Evolutionary conservation across 2,888 invertebrate genomes (phyloP), one percentile per base, ranked within the genome.

Genomic region (Ophraella communa): DNA sequence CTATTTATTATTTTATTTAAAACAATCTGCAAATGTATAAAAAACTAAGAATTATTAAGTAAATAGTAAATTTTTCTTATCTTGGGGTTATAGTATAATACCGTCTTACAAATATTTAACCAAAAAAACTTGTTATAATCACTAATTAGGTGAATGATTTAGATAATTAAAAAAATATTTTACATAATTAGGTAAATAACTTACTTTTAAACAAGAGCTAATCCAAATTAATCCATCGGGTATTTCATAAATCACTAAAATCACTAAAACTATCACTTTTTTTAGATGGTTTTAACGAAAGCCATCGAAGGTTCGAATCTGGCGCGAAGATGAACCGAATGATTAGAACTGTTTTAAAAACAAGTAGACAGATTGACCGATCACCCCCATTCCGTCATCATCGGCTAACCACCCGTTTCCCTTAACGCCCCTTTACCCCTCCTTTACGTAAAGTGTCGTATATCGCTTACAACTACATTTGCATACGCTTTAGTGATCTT

Each of bases 281-380:
- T 27, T 1, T 23, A 24, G 21, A 11, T 14, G 63, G 55, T 59
- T 66, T 30, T 63, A 65, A 61, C 55, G 68, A 62, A 68, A 65
- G 55, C 69, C 67, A 62, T 69, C 64, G 67, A 66, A 68, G 71
- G 65, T 69, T 68, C 49, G 67, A 68, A 58, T 63, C 61, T 57
- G 69, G 68, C 69, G 69, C 69, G 67, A 72, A 73, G 69, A 73
- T 71, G 68, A 73, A 72, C 74, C 73, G 73, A 72, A 69, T 70
- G 74, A 74, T 72, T 74, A 73, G 73, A 74, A 78, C 77, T 76
- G 77, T 77, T 78, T 74, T 77, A 77, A 78, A 64, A 24, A 18
- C 24, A 20, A 74, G 71, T 74, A 70, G 71, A 72, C 73, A 74
- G 76, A 77, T 74, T 78, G 79, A 77, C 78, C 77, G 77, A 76